These are phyloP conservation scores for Diceros bicornis DNA, from an alignment of 2,797 vertebrate genomes.

Conservation along the genomic window DNA sequence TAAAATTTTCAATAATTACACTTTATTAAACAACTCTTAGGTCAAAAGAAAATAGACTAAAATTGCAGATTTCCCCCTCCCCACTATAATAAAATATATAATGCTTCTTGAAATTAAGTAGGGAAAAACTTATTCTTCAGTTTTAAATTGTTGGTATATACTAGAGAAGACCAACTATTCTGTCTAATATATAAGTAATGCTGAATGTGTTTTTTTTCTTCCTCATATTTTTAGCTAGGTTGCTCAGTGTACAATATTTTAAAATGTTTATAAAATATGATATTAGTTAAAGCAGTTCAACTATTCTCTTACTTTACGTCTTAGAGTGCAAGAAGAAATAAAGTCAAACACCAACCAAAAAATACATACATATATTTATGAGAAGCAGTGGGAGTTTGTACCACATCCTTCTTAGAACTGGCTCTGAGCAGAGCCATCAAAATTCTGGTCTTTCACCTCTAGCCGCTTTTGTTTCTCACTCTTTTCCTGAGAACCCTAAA, in stretches of 20 bases:
- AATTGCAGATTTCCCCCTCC: not conserved
- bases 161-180: not conserved
- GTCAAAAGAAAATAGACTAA: conserved; percentile 8
- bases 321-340: not conserved
- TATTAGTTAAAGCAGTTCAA: not conserved
- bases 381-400: not conserved
- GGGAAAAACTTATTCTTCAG: not conserved
- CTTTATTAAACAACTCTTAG: not conserved
- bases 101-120: not conserved
- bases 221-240: not conserved
- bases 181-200: not conserved
- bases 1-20: not conserved
- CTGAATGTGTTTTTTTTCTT: not conserved
- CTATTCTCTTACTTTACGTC: not conserved
- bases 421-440: not conserved
- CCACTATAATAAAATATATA: not conserved
- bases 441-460: not conserved
- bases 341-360: not conserved
- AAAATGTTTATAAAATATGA: not conserved
- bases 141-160: not conserved
- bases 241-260: not conserved
- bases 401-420: not conserved
- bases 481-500: not conserved
- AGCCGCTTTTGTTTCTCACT: not conserved
- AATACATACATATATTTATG: not conserved